Percentiles rank a stretch among this genome's conserved stretches.
Evolutionary conservation across 2,113 vertebrate genomes (phyloP).

Genomic region (Saguinus midas): DNA sequence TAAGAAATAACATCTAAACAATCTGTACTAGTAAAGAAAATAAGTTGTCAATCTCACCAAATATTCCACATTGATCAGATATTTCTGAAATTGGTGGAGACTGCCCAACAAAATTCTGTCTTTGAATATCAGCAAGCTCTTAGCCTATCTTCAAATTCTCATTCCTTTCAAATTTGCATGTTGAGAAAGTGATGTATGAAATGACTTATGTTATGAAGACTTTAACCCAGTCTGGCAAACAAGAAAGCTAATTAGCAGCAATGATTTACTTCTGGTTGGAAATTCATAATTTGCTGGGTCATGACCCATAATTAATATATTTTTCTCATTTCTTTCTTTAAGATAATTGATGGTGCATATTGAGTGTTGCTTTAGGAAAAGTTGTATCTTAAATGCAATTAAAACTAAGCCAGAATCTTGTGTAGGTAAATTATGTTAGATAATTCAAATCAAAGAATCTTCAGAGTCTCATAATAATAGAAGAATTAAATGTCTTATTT

Average conservation of each 20-base stretch:
- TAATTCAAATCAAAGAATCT: constrained; percentile 73
- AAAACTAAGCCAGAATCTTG: constrained; percentile 74
- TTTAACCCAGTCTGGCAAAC: constrained; percentile 79
- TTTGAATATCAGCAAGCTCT: not conserved
- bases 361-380: constrained; percentile 74
- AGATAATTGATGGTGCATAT: constrained; percentile 82
- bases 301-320: constrained; percentile 84
- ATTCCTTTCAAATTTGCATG: constrained; percentile 49
- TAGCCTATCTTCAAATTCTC: constrained; percentile 50
- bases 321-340: constrained; percentile 81
- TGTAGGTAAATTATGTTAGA: constrained; percentile 73
- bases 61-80: not conserved
- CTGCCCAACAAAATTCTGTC: not conserved
- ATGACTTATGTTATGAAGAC: constrained; percentile 79
- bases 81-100: not conserved
- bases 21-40: not conserved
- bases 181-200: constrained; percentile 73
- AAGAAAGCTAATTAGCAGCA: constrained; percentile 83
- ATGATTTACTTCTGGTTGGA: constrained; percentile 82
- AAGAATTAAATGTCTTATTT: constrained; percentile 68
- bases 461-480: constrained; percentile 41
- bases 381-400: constrained; percentile 80
- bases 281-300: constrained; percentile 83
- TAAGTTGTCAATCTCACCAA: not conserved
- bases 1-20: not conserved